A percentile compares a stretch with the other conserved stretches of the same genome.
Conservation (phyloP, 2,888 invertebrate genomes). For the Scrobipalpa costella region DNA sequence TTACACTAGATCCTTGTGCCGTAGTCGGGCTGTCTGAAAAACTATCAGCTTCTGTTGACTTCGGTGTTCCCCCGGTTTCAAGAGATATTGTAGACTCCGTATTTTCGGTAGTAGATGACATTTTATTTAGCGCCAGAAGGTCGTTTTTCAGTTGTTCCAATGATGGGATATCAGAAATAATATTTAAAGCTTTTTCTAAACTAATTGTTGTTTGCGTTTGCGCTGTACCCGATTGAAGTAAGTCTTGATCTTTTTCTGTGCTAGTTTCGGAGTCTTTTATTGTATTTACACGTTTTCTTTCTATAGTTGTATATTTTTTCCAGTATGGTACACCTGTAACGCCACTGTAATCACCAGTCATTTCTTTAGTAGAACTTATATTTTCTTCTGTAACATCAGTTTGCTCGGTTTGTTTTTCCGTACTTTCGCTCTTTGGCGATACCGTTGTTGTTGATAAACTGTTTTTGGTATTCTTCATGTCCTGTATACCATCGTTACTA, state of each 20-base stretch:
- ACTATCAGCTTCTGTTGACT: constrained; percentile 18
- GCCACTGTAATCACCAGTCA: constrained; percentile 28
- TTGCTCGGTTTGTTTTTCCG: constrained; percentile 14
- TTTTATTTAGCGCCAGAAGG: constrained; percentile 35
- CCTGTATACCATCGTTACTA: background rate
- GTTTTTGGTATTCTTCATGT: background rate
- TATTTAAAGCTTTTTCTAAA: constrained; percentile 42
- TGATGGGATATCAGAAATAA: constrained; percentile 47
- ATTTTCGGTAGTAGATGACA: constrained; percentile 5
- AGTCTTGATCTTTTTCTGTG: constrained; percentile 37
- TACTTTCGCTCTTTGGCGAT: constrained; percentile 17
- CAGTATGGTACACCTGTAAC: constrained; percentile 38
- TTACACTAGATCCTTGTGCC: constrained; percentile 40
- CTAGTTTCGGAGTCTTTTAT: constrained; percentile 35
- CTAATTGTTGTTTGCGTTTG: constrained; percentile 37
- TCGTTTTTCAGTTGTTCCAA: constrained; percentile 45
- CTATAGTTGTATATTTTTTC: constrained; percentile 53
- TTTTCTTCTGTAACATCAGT: constrained; percentile 9
- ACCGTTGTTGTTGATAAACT: background rate
- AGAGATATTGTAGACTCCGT: background rate
- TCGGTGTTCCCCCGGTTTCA: constrained; percentile 19
- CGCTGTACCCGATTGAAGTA: constrained; percentile 45
- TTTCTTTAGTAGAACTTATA: constrained; percentile 12
- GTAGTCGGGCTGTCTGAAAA: background rate
- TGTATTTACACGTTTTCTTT: constrained; percentile 43